A percentile compares a stretch with the other conserved stretches of the same genome.
phyloP scores from a whole-genome alignment of 1,140 invertebrate species.

The Drosophila virilis region DNA sequence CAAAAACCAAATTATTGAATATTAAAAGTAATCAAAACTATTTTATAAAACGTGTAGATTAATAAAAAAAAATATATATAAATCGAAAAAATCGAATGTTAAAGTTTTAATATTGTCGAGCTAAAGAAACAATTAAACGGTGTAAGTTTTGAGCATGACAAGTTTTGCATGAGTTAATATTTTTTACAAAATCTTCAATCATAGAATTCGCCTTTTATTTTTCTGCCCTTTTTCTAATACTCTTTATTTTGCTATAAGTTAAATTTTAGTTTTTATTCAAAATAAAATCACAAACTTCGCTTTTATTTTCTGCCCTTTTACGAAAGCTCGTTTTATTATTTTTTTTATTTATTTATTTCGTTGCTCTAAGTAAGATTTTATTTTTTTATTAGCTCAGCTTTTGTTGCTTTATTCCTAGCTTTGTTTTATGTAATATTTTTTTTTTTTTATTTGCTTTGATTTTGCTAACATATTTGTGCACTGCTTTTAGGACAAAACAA shows the following conservation, averaged over 20 bases:
- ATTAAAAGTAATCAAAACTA: slow-evolving; percentile 43
- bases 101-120: slow-evolving; percentile 20
- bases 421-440: slow-evolving; percentile 1
- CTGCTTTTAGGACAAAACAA: slow-evolving; percentile 62
- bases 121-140: slow-evolving; percentile 5
- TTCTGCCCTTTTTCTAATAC: no score
- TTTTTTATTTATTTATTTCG: background rate
- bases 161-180: slow-evolving; percentile 25
- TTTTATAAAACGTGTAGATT: slow-evolving; percentile 69
- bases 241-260: no score
- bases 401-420: background rate
- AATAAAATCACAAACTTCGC: no score
- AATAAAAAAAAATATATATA: slow-evolving; percentile 54
- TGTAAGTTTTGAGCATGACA: slow-evolving; percentile 56
- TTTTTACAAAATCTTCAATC: background rate
- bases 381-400: background rate
- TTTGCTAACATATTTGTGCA: slow-evolving; percentile 29
- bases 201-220: no score
- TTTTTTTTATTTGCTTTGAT: slow-evolving; percentile 4
- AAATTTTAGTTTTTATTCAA: no score
- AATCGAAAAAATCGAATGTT: slow-evolving; percentile 29
- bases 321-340: background rate
- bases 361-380: background rate
- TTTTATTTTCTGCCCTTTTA: no score
- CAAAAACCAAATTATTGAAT: slow-evolving; percentile 34